Evolutionary conservation across 2,113 vertebrate genomes (phyloP).

Genomic region (Empidonax alnorum): DNA sequence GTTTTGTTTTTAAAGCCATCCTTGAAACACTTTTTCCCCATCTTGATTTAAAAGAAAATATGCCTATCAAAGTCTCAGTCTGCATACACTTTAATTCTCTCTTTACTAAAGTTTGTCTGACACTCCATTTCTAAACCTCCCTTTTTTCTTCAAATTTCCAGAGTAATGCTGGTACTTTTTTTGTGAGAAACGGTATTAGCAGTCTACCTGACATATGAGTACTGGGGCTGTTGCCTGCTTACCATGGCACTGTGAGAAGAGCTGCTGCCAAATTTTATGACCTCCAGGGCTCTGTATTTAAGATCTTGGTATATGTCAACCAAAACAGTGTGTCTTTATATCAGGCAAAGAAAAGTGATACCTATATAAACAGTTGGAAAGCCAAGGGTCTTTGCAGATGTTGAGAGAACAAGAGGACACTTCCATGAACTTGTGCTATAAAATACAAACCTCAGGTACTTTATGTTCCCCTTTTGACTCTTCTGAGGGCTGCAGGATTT

Average conservation of each 20-base stretch:
- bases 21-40: not conserved
- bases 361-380: not conserved
- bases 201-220: not conserved
- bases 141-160: not conserved
- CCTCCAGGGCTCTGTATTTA: not conserved
- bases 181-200: not conserved
- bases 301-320: not conserved
- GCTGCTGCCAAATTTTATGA: not conserved
- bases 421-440: not conserved
- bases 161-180: not conserved
- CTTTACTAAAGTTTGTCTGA: not conserved
- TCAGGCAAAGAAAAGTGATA: not conserved
- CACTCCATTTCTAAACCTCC: not conserved
- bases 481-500: not conserved
- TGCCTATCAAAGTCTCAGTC: not conserved
- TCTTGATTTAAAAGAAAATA: not conserved
- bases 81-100: not conserved
- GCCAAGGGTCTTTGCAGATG: not conserved
- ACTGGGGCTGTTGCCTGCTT: not conserved
- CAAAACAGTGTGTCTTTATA: not conserved
- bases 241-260: not conserved
- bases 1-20: not conserved
- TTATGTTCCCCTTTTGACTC: not conserved
- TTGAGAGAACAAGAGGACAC: not conserved
- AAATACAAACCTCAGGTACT: not conserved